These are phyloP conservation scores for Protonemura montana DNA, from an alignment of 2,888 invertebrate species.

Conservation along the genomic window DNA sequence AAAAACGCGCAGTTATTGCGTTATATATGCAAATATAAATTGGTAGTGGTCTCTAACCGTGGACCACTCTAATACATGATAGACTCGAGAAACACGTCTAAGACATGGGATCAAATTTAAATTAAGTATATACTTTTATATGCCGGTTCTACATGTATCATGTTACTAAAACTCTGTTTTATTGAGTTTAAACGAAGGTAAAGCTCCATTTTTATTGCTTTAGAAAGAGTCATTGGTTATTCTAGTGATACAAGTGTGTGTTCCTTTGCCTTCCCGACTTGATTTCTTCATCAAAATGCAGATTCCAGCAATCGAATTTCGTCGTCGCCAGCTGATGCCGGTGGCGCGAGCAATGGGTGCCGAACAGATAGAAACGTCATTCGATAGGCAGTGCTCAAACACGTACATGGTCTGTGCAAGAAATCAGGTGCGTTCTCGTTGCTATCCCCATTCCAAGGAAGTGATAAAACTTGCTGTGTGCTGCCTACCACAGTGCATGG, in stretches of 20 bases:
- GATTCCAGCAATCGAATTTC: neutral
- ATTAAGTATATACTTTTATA: neutral
- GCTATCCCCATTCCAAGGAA: neutral
- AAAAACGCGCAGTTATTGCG: neutral
- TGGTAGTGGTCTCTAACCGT: neutral
- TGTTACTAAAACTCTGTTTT: slow-evolving; percentile 30
- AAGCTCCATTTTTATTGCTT: slow-evolving; percentile 31
- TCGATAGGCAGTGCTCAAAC: neutral
- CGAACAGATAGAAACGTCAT: too few relatives aligned
- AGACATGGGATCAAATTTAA: slow-evolving; percentile 27
- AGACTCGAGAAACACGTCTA: neutral
- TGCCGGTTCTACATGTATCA: slow-evolving; percentile 31
- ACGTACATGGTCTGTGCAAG: neutral
- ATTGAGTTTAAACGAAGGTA: slow-evolving; percentile 35
- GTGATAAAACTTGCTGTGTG: neutral
- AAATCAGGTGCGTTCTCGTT: neutral
- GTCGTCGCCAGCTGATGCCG: neutral
- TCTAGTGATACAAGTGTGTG: neutral
- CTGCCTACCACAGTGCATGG: neutral
- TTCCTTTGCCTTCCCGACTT: neutral
- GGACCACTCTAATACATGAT: neutral
- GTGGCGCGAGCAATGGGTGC: too few relatives aligned
- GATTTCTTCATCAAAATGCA: neutral
- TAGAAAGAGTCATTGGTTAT: neutral
- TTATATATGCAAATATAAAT: neutral